Base-by-base conservation (phyloP, 2,797 vertebrate species). In the Diplodus puntazzo region DNA sequence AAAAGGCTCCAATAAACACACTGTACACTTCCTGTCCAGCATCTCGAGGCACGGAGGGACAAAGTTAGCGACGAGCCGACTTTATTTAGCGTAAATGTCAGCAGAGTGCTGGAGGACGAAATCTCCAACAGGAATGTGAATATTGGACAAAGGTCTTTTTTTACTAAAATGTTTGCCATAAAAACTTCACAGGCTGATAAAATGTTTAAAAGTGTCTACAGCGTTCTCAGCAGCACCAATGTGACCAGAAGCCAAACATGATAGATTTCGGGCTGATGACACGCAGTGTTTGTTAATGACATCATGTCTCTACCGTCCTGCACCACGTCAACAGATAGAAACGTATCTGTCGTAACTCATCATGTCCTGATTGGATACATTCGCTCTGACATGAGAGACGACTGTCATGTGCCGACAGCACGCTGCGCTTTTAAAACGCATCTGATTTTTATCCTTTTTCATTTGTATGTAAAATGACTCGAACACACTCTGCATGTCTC, bases 391-490 rank as follows among this genome's bases (percentile, higher is more conserved):
- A 25, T 25, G 25, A 25, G 25, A 25, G 27, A 3, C 4, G 27
- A 27, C 27, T 27, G 27, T 27, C 27, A 27, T 27, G 27, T 27
- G 27, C 3, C 27, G 27, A 27, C 54, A 34, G 30, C 42, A 25
- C 6, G 17, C 69, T 68, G 60, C 21, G 12, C 16, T 60, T 69
- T 48, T 43, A 3, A 61, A 43, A 46, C 27, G 12, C 48, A 13
- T 71, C 49, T n/a, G 34, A 34, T 69, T 59, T 57, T 77, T 53
- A 53, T 77, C 60, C 48, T 64, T 64, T 53, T 57, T 77, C 60
- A 52, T 64, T 67, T 20, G 53, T 50, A 65, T 39, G 6, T 18
- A 75, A 75, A 75, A 39, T 7, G 14, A 55, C 49, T 43, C 18
- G 18, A 49, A 27, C 10, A 5, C 11, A 5, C 34, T 73, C 48